Evolutionary conservation across 1,140 invertebrate species (phyloP).

Genomic region (Drosophila guanche): DNA sequence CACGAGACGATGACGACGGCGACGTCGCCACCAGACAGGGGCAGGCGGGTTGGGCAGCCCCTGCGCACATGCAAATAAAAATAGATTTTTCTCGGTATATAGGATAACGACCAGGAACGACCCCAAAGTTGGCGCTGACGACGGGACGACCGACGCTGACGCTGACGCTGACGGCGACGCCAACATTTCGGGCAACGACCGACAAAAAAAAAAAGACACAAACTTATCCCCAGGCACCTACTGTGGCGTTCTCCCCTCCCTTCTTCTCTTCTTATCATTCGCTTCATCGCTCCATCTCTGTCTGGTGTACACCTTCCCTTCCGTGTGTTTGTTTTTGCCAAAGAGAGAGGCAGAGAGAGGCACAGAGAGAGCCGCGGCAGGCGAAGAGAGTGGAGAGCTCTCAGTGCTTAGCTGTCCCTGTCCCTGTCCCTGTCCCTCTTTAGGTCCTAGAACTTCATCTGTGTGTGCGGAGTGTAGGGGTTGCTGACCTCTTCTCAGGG

Average conservation of each 20-base stretch:
- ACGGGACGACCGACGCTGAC: slow-evolving; percentile 8
- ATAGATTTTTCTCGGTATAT: slow-evolving; percentile 83
- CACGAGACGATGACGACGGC: slow-evolving; percentile 14
- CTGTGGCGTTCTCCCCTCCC: background rate
- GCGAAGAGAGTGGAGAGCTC: slow-evolving; percentile 4
- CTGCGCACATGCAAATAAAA: slow-evolving; percentile 68
- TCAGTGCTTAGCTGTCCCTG: background rate
- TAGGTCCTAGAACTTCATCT: slow-evolving; percentile 35
- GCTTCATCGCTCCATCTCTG: slow-evolving; percentile 26
- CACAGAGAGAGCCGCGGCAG: slow-evolving; percentile 8
- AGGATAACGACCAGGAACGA: slow-evolving; percentile 83
- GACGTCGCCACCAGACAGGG: slow-evolving; percentile 7
- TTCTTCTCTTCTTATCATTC: background rate
- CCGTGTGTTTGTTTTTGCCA: slow-evolving; percentile 39
- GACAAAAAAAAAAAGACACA: slow-evolving; percentile 59
- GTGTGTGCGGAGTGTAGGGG: slow-evolving; percentile 57
- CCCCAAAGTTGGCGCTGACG: slow-evolving; percentile 65
- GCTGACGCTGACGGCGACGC: slow-evolving; percentile 5
- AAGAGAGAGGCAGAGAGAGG: slow-evolving; percentile 17
- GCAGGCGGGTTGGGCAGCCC: slow-evolving; percentile 33
- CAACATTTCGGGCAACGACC: slow-evolving; percentile 68
- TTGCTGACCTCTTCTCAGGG: slow-evolving; percentile 83
- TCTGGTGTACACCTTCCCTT: slow-evolving; percentile 46
- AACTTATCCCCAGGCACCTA: slow-evolving; percentile 30
- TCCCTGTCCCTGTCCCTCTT: slow-evolving; percentile 29